A percentile compares a stretch with the other conserved stretches of the same genome.
These are phyloP conservation scores for Julus scanicus DNA, from an alignment of 2,888 invertebrate species.

Conservation along the genomic window DNA sequence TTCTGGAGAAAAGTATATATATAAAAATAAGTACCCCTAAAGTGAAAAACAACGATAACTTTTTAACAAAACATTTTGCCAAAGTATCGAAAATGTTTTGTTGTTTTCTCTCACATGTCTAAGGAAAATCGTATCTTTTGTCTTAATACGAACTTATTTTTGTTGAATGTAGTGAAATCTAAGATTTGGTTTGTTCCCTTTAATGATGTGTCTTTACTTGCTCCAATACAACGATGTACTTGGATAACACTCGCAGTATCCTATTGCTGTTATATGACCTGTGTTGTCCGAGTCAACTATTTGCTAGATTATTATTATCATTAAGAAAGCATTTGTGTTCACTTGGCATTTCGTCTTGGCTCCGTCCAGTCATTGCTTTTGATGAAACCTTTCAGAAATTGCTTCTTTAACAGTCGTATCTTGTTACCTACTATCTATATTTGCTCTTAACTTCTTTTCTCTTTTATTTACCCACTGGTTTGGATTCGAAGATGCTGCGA, in stretches of 20 bases:
- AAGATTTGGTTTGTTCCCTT: background rate
- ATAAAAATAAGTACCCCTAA: background rate
- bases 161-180: background rate
- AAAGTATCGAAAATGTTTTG: background rate
- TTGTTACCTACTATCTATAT: conserved; percentile 35
- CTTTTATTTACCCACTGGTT: conserved; percentile 16
- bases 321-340: conserved; percentile 43
- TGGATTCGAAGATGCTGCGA: background rate
- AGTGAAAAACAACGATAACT: background rate
- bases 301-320: conserved; percentile 47
- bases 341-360: conserved; percentile 31
- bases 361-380: background rate
- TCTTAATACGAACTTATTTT: background rate
- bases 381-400: conserved; percentile 45
- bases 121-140: background rate
- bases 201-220: conserved; percentile 40
- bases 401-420: conserved; percentile 45
- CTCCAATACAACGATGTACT: background rate
- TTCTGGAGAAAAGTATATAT: too few relatives aligned
- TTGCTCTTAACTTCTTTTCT: conserved; percentile 36
- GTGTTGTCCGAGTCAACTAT: conserved; percentile 47
- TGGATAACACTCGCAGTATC: conserved; percentile 17
- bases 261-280: conserved; percentile 39
- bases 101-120: background rate
- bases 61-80: too few relatives aligned